A percentile compares a stretch with the other conserved stretches of the same genome.
Conservation (phyloP, 2,888 invertebrate species). For the Incurvaria masculella region DNA sequence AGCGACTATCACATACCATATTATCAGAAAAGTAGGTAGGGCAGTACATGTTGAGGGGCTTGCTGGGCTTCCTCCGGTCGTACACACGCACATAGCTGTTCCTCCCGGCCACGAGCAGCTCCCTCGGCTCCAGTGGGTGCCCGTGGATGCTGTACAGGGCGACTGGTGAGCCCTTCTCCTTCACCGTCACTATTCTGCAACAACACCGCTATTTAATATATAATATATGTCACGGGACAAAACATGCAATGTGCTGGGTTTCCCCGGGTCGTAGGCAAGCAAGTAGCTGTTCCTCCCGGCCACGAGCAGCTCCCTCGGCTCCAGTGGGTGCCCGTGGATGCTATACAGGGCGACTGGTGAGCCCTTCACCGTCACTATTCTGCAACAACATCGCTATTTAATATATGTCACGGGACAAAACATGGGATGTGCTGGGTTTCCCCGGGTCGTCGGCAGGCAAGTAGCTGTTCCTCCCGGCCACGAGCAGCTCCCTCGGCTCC, state of each 20-base stretch:
- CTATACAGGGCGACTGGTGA: slow-evolving; percentile 78
- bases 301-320: slow-evolving; percentile 74
- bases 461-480: slow-evolving; percentile 77
- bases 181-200: slow-evolving; percentile 56
- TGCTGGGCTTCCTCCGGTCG: slow-evolving; percentile 60
- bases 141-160: slow-evolving; percentile 86
- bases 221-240: too few relatives aligned
- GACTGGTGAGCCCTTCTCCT: slow-evolving; percentile 57
- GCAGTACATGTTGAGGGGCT: slow-evolving; percentile 59
- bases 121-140: slow-evolving; percentile 72
- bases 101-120: slow-evolving; percentile 82
- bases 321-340: slow-evolving; percentile 79
- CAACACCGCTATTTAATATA: slow-evolving; percentile 71
- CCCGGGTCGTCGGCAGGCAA: slow-evolving; percentile 76
- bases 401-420: too few relatives aligned
- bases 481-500: slow-evolving; percentile 72
- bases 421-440: slow-evolving; percentile 40
- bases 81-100: slow-evolving; percentile 76
- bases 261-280: slow-evolving; percentile 71
- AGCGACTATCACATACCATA: slow-evolving; percentile 2
- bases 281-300: slow-evolving; percentile 79
- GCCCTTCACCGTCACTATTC: slow-evolving; percentile 56
- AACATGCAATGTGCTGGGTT: slow-evolving; percentile 34
- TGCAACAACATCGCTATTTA: too few relatives aligned
- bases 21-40: slow-evolving; percentile 38